Evolutionary conservation across 2,113 vertebrate genomes (phyloP).

Genomic region (Pelobates fuscus): DNA sequence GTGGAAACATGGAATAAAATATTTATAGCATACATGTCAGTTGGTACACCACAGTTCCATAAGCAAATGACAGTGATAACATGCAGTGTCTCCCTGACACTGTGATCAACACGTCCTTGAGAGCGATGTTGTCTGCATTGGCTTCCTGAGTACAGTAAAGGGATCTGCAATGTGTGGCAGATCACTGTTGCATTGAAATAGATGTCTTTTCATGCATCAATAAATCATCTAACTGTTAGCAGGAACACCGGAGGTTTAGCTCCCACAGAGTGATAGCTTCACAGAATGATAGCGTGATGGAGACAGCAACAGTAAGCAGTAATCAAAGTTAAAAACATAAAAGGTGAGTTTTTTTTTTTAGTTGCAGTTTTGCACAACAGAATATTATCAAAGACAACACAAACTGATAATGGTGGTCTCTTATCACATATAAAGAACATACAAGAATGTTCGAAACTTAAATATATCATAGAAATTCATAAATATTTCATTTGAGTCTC

Average conservation of each 20-base stretch:
- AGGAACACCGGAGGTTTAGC: slow-evolving; percentile 11
- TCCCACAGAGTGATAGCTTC: slow-evolving; percentile 7
- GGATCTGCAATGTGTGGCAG: slow-evolving; percentile 4
- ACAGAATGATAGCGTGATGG: neutral
- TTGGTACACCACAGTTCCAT: slow-evolving; percentile 31
- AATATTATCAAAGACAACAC: slow-evolving; percentile 35
- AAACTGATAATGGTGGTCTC: slow-evolving; percentile 30
- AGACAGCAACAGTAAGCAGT: slow-evolving; percentile 21
- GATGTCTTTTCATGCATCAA: slow-evolving; percentile 21
- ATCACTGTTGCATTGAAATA: slow-evolving; percentile 20
- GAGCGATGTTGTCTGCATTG: slow-evolving; percentile 17
- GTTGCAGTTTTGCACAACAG: slow-evolving; percentile 17
- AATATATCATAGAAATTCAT: slow-evolving; percentile 16
- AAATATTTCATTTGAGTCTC: neutral
- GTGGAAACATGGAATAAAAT: neutral
- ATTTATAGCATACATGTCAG: neutral
- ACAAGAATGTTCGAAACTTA: slow-evolving; percentile 22
- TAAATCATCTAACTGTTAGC: neutral
- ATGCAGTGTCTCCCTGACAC: slow-evolving; percentile 34
- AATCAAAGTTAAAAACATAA: slow-evolving; percentile 29
- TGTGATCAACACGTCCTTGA: slow-evolving; percentile 19
- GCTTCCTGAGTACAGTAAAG: slow-evolving; percentile 43
- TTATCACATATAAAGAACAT: slow-evolving; percentile 37
- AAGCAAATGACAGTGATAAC: slow-evolving; percentile 33
- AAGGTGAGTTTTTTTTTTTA: slow-evolving; percentile 11